phyloP scores from a whole-genome alignment of 2,888 invertebrate species.

The Siphlonurus alternatus region DNA sequence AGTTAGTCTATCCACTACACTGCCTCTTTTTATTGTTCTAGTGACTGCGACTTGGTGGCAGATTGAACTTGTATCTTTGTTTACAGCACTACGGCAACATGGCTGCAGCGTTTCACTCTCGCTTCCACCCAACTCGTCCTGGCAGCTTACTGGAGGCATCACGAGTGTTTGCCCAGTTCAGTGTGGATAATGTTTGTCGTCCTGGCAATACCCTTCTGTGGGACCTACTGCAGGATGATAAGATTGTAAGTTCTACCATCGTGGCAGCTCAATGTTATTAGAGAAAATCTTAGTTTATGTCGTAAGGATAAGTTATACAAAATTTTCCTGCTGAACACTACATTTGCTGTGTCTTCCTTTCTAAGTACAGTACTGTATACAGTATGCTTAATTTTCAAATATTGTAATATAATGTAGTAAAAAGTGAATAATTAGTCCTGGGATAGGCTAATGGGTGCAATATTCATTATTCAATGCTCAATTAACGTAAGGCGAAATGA shows the following conservation, averaged over 20 bases:
- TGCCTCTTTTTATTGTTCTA: no score
- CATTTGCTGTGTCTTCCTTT: no score
- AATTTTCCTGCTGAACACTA: no score
- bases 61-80: neutral
- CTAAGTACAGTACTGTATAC: no score
- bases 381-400: no score
- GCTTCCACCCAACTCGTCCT: slow-evolving; percentile 18
- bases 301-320: no score
- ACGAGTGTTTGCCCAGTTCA: slow-evolving; percentile 30
- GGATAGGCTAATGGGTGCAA: no score
- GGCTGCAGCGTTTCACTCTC: slow-evolving; percentile 16
- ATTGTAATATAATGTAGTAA: no score
- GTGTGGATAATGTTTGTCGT: slow-evolving; percentile 63
- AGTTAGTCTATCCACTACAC: neutral
- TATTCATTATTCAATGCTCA: no score
- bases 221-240: slow-evolving; percentile 85
- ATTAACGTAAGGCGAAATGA: no score
- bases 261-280: neutral
- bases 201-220: slow-evolving; percentile 84
- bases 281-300: neutral
- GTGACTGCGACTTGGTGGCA: neutral
- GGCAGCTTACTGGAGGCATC: slow-evolving; percentile 16
- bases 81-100: slow-evolving; percentile 21
- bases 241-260: slow-evolving; percentile 45
- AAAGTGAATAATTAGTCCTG: no score